These are phyloP conservation scores for Pinna nobilis DNA, from an alignment of 1,140 invertebrate genomes.

Conservation along the genomic window DNA sequence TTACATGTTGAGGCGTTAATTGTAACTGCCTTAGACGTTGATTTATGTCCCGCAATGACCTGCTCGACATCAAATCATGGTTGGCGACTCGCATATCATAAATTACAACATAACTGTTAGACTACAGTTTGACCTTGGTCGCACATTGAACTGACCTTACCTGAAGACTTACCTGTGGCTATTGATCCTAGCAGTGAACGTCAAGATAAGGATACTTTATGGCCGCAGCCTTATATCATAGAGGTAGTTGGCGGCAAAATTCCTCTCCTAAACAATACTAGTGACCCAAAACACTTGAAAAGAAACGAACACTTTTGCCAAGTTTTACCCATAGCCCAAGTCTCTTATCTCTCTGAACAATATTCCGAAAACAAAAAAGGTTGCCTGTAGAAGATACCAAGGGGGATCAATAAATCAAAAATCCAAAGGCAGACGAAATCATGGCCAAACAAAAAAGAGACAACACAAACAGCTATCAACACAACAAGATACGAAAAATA, in stretches of 20 bases:
- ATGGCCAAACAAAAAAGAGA: too few species aligned
- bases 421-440: too few species aligned
- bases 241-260: slow-evolving; percentile 13
- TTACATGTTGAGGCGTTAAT: slow-evolving; percentile 37
- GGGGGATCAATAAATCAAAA: too few species aligned
- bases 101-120: background rate
- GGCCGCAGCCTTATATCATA: background rate
- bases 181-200: slow-evolving; percentile 1
- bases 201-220: background rate
- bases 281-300: too few species aligned
- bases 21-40: slow-evolving; percentile 42
- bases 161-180: slow-evolving; percentile 3
- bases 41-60: slow-evolving; percentile 33
- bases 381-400: too few species aligned
- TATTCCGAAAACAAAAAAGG: too few species aligned
- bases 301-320: too few species aligned
- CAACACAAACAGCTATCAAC: too few species aligned
- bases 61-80: slow-evolving; percentile 10
- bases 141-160: background rate
- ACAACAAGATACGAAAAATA: too few species aligned
- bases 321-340: too few species aligned
- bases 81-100: slow-evolving; percentile 3
- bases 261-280: background rate
- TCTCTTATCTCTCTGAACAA: too few species aligned
- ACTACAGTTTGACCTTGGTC: background rate